Base-by-base conservation (phyloP, 2,113 vertebrate genomes). In the Calonectris borealis region DNA sequence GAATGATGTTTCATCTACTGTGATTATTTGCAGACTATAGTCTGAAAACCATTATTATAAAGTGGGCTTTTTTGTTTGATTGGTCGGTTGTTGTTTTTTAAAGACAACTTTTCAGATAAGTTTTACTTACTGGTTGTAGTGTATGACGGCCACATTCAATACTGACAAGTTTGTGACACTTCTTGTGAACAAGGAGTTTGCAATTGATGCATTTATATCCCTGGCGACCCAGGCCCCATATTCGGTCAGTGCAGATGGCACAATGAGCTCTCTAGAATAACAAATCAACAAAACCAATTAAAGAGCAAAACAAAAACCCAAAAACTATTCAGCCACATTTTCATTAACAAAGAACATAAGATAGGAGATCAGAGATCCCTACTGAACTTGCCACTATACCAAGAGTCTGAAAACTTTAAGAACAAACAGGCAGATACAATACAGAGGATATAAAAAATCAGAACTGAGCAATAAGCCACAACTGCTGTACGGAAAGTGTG, bases 191-290 rank as follows among this genome's bases (percentile, higher is more conserved):
- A 48, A 99, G 98, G 82, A 99, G 99, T 96, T 99, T 99, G 97
- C 99, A 99, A 93, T 99, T 99, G 98, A 99, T 99, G 96, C 99
- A 99, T 93, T 99, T 99, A 96, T 99, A 99, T 20, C 99, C 99
- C 93, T 99, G 99, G 86, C 99, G 98, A 46, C 99, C 99, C 73
- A 99, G 98, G 75, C 99, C 99, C 99, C 99, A 99, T 95, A 99
- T 99, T 49, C 99, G 98, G 94, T 99, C 99, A 6, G 98, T 99
- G 92, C 99, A 99, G 98, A 99, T 99, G 96, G 99, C 99, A 97
- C 99, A 99, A 94, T 99, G 99, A 62, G 99, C 99, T 93, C 99
- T 98, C 99, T 99, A 98, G 70, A 93, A 91, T 8, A 76, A 94
- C 1, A 96, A 92, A 94, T 66, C 51, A 90, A 90, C 19, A 88